Conservation (phyloP, 2,888 invertebrate genomes). For the Proisotoma minuta region DNA sequence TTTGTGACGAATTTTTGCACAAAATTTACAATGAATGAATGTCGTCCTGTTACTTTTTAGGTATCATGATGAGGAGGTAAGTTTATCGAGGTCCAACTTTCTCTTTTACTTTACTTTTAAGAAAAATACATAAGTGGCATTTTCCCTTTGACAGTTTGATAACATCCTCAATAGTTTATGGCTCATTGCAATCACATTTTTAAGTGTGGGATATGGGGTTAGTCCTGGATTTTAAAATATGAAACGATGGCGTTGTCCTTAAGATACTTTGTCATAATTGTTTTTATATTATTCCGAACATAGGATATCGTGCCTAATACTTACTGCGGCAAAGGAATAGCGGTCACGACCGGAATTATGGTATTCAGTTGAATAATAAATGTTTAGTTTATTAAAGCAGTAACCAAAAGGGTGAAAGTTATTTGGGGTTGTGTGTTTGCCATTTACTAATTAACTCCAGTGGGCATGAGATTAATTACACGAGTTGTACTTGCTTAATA, state of each 20-base stretch:
- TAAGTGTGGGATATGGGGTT: constrained; percentile 54
- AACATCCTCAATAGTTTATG: constrained; percentile 60
- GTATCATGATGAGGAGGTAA: constrained; percentile 56
- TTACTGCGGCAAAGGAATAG: constrained; percentile 60
- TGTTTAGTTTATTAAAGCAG: neutral
- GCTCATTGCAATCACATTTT: constrained; percentile 56
- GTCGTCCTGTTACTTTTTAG: constrained; percentile 50
- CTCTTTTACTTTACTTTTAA: too few species aligned
- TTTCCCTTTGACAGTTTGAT: too few species aligned
- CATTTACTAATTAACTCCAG: constrained; percentile 19
- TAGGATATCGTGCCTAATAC: constrained; percentile 54
- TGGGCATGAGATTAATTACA: constrained; percentile 13
- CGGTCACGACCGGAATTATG: constrained; percentile 60
- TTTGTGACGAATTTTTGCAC: too few species aligned
- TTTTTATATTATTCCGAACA: too few species aligned
- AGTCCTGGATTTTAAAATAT: constrained; percentile 4
- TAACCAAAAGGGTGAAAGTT: neutral
- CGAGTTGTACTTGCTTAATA: too few species aligned
- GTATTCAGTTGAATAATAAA: constrained; percentile 50
- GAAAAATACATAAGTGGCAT: too few species aligned
- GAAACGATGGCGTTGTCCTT: too few species aligned
- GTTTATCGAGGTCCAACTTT: too few species aligned
- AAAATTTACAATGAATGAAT: too few species aligned
- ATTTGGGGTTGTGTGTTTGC: too few species aligned
- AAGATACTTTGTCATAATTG: too few species aligned